Evolutionary conservation across 1,140 invertebrate genomes (phyloP), one percentile per base, ranked within the genome.

Genomic region (Drosophila sechellia): DNA sequence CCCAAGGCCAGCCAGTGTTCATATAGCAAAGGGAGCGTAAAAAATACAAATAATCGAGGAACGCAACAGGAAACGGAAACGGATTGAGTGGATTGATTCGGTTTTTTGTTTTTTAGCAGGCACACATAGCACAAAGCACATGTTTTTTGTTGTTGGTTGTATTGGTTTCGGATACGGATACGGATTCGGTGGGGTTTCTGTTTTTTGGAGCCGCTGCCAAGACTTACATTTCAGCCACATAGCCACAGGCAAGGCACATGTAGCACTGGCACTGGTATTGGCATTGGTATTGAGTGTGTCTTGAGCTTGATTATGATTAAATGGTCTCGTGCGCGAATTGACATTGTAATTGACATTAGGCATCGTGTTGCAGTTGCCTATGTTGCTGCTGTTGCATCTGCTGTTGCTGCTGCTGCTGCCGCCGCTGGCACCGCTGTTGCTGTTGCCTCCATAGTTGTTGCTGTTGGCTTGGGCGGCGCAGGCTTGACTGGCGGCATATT

Each of bases 221-320:
- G 85, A 91, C 90, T 91, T 91, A 91, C 90, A 89, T 91, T 91
- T 91, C 65, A 89, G 87, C 90, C 90, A 91, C 80, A 85, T 73
- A 76, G 71, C 73, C 85, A 66, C 75, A 63, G 90, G 83, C 69
- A 77, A 50, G 83, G 83, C 78, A 65, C 77, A 81, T 76, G 78
- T 80, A 65, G 77, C 63, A 85, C 75, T 85, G 68, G 76, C 61
- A 85, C 75, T 85, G 68, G 68, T 56, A 63, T 75, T 79, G 71
- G 68, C 63, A 63, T 75, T 79, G 71, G 56, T 69, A 89, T 89
- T 89, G 79, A 79, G 76, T 73, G 83, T 87, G 80, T 87, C 84
- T 89, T 89, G 85, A 89, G 84, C 85, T 90, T 90, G 84, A 77
- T 73, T 83, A 87, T 89, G 84, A 89, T 65, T 65, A 27, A 84